Evolutionary conservation across 2,113 vertebrate genomes (phyloP), one percentile per base, ranked within the genome.

Genomic region (Hippolais icterina): DNA sequence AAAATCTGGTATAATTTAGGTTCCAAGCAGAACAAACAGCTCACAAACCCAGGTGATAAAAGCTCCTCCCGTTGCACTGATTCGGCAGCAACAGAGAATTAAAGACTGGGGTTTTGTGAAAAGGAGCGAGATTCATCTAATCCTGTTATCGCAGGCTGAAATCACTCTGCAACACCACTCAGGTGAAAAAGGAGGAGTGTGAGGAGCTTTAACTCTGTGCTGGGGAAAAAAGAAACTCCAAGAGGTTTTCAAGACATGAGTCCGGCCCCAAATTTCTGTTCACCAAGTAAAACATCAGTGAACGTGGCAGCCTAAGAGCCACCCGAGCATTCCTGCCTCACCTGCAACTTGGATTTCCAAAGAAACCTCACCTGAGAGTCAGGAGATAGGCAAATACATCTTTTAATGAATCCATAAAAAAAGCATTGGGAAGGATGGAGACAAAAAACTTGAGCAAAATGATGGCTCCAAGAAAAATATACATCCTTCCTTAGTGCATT

Each of bases 251-350:
- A 54, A 70, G 41, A 7, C 1, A 1, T 6, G 16, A 71, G 15
- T 46, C 12, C 6, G 16, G 12, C 14, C 20, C 24, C 12, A 27
- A 75, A 15, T 31, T 10, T 22, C 7, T 37, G 19, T 22, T 56
- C 3, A 41, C 5, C 31, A 39, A 59, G 78, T 39, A 56, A 89
- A 18, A 9, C 46, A 21, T 3, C 8, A 15, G 54, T 2, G 15
- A 17, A 44, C 6, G 11, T 12, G 42, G 42, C 9, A 41, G n/a
- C 21, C n/a, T 3, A 18, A 39, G 29, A 47, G 16, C 29, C 44
- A 3, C 0, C 5, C 1, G 31, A 39, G 14, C 6, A 1, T 31
- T 28, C 46, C 37, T 37, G 12, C 7, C 23, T 61, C 27, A 9
- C 20, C 33, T 60, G 6, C 16, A 75, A 33, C n/a, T 54, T 23